phyloP scores from a whole-genome alignment of 2,113 vertebrate genomes.

The Fulica atra region DNA sequence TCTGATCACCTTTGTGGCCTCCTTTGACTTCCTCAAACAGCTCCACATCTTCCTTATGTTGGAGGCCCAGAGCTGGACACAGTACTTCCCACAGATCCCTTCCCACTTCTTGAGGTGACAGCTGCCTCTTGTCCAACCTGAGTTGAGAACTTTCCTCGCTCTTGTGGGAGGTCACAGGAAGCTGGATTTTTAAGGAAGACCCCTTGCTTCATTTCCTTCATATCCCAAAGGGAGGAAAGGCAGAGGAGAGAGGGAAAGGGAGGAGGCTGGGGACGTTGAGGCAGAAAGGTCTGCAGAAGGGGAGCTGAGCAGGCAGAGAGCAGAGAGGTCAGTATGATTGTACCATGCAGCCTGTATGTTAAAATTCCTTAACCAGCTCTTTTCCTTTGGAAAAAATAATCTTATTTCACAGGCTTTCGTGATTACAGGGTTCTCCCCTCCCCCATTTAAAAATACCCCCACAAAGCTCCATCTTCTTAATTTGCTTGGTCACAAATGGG shows the following conservation, averaged over 20 bases:
- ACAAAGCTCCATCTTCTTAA: conserved; percentile 30
- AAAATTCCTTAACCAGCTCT: background rate
- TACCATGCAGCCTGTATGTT: background rate
- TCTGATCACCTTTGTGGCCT: too few relatives aligned
- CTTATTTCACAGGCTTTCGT: conserved; percentile 22
- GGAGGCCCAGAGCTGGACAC: too few relatives aligned
- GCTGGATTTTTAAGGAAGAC: background rate
- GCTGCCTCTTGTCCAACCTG: background rate
- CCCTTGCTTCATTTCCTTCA: rapidly evolving
- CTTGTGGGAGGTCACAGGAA: background rate
- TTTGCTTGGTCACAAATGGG: conserved; percentile 49
- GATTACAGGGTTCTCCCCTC: background rate
- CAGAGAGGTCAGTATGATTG: background rate
- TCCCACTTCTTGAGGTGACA: background rate
- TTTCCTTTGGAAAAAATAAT: conserved; percentile 3
- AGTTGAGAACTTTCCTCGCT: background rate
- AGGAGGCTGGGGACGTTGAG: background rate
- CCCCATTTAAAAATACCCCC: conserved; percentile 5
- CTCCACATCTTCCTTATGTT: too few relatives aligned
- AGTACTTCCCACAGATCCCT: background rate
- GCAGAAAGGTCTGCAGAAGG: background rate
- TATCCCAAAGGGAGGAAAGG: background rate
- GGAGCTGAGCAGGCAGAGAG: background rate
- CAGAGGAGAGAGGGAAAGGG: background rate
- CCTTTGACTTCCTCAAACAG: too few relatives aligned